A percentile compares a stretch with the other conserved stretches of the same genome.
These are phyloP conservation scores for Drosophila silvestris DNA, from an alignment of 2,888 invertebrate species.

Conservation along the genomic window DNA sequence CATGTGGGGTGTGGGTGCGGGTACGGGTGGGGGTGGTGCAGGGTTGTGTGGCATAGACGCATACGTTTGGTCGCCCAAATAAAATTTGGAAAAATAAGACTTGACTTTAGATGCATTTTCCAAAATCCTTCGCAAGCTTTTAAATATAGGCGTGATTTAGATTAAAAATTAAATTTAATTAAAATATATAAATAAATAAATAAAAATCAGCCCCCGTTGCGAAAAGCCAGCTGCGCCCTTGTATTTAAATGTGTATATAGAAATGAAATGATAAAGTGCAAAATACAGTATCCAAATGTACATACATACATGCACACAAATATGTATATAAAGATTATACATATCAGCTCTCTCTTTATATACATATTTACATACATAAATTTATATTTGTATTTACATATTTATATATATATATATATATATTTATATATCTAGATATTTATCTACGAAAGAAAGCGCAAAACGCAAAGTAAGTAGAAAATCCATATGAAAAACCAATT, in stretches of 20 bases:
- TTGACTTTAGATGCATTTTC: background rate
- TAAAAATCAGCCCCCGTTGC: background rate
- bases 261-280: slow-evolving; percentile 1
- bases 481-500: slow-evolving; percentile 61
- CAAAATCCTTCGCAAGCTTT: background rate
- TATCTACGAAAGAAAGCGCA: slow-evolving; percentile 41
- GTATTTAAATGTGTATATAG: background rate
- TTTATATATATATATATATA: background rate
- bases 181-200: background rate
- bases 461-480: slow-evolving; percentile 47
- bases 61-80: background rate
- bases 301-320: background rate
- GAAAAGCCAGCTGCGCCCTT: background rate
- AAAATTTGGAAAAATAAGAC: background rate
- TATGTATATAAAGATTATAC: background rate
- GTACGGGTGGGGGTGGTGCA: background rate
- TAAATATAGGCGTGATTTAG: background rate
- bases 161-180: background rate
- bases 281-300: slow-evolving; percentile 4
- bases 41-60: background rate
- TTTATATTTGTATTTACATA: background rate
- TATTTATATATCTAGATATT: background rate
- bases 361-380: background rate
- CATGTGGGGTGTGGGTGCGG: background rate
- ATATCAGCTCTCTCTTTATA: slow-evolving; percentile 12